These are phyloP conservation scores for Dolichallabes microphthalmus DNA, from an alignment of 2,113 vertebrate species.

Conservation along the genomic window DNA sequence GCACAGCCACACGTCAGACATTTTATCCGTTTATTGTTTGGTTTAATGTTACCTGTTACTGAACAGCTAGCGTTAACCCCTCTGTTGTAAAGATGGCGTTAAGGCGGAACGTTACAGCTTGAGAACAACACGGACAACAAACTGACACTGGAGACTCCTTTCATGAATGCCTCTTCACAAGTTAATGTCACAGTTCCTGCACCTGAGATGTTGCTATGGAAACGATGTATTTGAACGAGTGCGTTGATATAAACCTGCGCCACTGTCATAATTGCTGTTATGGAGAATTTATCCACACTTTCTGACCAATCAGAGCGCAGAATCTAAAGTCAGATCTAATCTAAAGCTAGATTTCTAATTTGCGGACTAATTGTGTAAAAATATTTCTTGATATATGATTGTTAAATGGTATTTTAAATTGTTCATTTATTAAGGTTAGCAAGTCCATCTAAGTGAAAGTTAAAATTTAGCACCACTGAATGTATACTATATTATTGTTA, in stretches of 20 bases:
- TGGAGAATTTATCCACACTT: neutral
- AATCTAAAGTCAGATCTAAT: neutral
- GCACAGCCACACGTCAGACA: neutral
- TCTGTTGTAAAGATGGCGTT: neutral
- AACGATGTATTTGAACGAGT: too few relatives aligned
- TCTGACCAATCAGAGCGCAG: neutral
- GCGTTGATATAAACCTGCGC: too few relatives aligned
- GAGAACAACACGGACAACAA: too few relatives aligned
- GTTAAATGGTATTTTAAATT: too few relatives aligned
- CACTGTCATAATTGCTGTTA: neutral
- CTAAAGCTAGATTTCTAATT: too few relatives aligned
- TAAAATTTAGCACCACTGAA: too few relatives aligned
- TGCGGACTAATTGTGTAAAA: too few relatives aligned
- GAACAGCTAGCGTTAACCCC: neutral
- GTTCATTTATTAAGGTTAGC: neutral
- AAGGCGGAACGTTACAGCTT: neutral
- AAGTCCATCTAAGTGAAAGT: neutral
- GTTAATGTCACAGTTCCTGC: neutral
- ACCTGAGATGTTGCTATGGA: neutral
- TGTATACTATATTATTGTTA: too few relatives aligned
- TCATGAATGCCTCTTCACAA: neutral
- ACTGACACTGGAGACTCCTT: neutral
- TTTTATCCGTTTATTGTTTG: neutral
- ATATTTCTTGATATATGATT: too few relatives aligned
- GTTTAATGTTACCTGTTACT: neutral